Base-by-base conservation (phyloP, 1,140 invertebrate species). In the Hylaeus volcanicus region DNA sequence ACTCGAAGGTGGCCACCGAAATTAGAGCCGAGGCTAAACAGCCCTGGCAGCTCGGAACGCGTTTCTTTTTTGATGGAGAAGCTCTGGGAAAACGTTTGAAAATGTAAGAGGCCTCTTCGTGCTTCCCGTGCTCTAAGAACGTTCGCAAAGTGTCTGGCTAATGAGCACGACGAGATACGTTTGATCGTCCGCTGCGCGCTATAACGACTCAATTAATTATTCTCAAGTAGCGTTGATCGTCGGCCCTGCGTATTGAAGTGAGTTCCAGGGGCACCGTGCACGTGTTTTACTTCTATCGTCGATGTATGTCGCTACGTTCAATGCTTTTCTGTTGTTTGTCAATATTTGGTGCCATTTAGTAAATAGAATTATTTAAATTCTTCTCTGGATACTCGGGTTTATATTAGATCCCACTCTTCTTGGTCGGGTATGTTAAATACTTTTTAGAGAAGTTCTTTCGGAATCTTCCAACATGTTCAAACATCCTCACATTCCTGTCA, bases 191-290 rank as follows among this genome's bases (percentile, higher is more conserved):
- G 74, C 72, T 80, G 71, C 39, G 72, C 63, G 64, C 72, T 83
- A 83, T 80, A 86, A 86, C 84, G 69, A 80, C 69, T 83, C 76
- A 82, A 86, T 86, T 82, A 86, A 86, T 86, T 86, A 86, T 86
- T 86, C 73, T 86, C 76, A 86, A 86, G 85, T 86, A 86, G 81
- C 69, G 68, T 76, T 79, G 84, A 86, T 86, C 84, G 61, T 74
- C 60, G 61, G 58, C 66, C 60, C 66, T 69, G 74, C 68, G 74
- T 76, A 61, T 68, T 70, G 55, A 74, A 73, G 26, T 65, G 48
- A 74, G 71, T 75, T 65, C 51, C 74, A 75, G 70, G 58, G 53
- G 71, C 71, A 45, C 63, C 53, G 12, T 53, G 39, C 53, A 60
- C 55, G 39, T 53, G 41, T 60, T 71, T 71, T 39, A 45, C 60